Base-by-base conservation (phyloP, 2,113 vertebrate species). In the Anhinga rufa region DNA sequence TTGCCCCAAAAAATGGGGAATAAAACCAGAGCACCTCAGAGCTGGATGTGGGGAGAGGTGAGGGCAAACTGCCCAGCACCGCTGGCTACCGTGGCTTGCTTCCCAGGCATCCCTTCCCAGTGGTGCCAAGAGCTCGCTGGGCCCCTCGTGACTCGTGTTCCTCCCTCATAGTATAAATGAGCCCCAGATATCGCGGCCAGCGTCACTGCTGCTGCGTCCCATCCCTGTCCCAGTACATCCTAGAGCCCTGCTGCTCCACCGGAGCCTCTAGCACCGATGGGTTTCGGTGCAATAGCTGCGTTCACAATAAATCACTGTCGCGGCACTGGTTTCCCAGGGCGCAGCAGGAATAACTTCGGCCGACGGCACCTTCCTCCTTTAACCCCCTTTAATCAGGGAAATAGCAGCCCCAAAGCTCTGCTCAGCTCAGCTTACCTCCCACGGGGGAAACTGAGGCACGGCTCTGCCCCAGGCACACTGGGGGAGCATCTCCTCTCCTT, bases 271-370 rank as follows among this genome's bases (percentile, higher is more conserved):
- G 48, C 3, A 2, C 14, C 0, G 1, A 11, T 1, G 0, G 15
- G 10, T 51, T 66, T 24, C 1, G 1, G 26, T 11, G 6, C 58
- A 12, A 46, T 7, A 57, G 42, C 14, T 2, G 1, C n/a, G 28
- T 17, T 42, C 3, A 12, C 40, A 32, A 36, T 29, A 32, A 72
- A 74, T 36, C 6, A 3, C 8, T 9, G 24, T 32, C 4, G 0
- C 2, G 0, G 58, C 52, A 19, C 17, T 1, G 0, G 17, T 20
- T 51, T 36, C 65, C 42, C 0, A 2, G 38, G 10, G 34, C 7
- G 17, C 57, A 42, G 69, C 0, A 0, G 52, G 62, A 91, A 66
- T 65, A 32, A 5, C 29, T 26, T 22, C 3, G 6, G 75, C 28
- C 6, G 1, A 17, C 0, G 2, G 31, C 5, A 3, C n/a, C 68